Evolutionary conservation across 2,888 invertebrate genomes (phyloP).

Genomic region (Phlogophora meticulosa): DNA sequence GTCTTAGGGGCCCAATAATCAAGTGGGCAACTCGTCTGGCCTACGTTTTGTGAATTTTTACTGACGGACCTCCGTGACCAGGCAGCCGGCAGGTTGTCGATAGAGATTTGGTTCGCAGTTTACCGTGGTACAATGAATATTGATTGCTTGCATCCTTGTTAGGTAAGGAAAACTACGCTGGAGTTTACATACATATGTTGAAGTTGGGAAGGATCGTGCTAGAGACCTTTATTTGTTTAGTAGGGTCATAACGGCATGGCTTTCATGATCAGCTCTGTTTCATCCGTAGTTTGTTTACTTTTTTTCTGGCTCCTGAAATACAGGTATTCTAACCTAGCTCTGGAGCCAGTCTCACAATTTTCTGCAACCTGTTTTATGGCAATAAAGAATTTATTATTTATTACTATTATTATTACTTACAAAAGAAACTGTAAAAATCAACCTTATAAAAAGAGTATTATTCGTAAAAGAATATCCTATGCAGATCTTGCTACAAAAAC

Average conservation of each 20-base stretch:
- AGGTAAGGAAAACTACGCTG: constrained; percentile 34
- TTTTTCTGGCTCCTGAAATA: too few relatives aligned
- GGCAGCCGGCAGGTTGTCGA: constrained; percentile 31
- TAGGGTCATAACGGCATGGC: background rate
- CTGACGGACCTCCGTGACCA: constrained; percentile 69
- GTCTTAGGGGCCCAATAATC: constrained; percentile 75
- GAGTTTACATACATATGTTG: constrained; percentile 10
- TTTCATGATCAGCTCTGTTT: background rate
- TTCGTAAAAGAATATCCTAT: too few relatives aligned
- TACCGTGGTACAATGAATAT: constrained; percentile 56
- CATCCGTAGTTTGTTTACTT: too few relatives aligned
- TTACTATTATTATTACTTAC: too few relatives aligned
- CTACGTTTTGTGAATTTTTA: constrained; percentile 85
- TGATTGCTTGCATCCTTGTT: constrained; percentile 56
- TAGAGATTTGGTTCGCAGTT: constrained; percentile 53
- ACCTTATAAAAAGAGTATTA: too few relatives aligned
- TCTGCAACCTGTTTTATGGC: too few relatives aligned
- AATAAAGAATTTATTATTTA: too few relatives aligned
- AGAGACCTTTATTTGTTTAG: background rate
- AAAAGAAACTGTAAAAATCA: too few relatives aligned
- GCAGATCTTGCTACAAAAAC: too few relatives aligned
- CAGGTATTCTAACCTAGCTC: too few relatives aligned
- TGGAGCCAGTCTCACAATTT: too few relatives aligned
- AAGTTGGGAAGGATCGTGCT: background rate
- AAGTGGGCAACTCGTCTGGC: constrained; percentile 75